phyloP scores from a whole-genome alignment of 2,113 vertebrate genomes.

The Labrus mixtus region DNA sequence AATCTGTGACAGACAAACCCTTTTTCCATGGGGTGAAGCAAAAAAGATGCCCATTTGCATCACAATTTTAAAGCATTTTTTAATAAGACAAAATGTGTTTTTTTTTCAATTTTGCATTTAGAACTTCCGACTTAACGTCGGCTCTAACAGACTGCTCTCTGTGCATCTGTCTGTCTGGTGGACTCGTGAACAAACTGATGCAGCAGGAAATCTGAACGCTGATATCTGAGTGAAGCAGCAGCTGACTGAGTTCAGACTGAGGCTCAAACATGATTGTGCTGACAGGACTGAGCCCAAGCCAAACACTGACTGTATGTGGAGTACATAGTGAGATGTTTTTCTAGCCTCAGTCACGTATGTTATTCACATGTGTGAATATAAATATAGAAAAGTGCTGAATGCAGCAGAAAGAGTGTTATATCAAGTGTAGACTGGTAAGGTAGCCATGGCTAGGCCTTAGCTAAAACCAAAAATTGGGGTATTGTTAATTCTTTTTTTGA shows the following conservation, averaged over 20 bases:
- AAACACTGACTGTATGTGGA: background rate
- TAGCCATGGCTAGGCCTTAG: no score
- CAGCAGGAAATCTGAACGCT: background rate
- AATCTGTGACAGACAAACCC: no score
- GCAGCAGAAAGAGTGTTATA: background rate
- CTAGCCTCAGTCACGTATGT: background rate
- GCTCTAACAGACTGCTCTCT: background rate
- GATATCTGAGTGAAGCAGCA: conserved; percentile 8
- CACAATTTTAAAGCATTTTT: no score
- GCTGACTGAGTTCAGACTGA: background rate
- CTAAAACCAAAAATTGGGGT: no score
- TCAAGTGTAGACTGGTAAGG: no score
- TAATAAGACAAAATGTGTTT: no score
- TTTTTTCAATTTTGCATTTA: background rate
- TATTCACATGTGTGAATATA: background rate
- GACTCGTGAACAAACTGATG: background rate
- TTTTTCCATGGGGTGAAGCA: no score
- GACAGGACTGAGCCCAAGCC: background rate
- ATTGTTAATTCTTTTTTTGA: no score
- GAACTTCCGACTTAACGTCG: background rate
- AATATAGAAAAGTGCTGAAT: background rate
- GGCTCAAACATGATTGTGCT: background rate
- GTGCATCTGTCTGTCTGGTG: background rate
- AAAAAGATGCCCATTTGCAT: no score
- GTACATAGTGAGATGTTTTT: background rate